Conservation (phyloP, 2,797 vertebrate genomes). For the Phoebastria nigripes region DNA sequence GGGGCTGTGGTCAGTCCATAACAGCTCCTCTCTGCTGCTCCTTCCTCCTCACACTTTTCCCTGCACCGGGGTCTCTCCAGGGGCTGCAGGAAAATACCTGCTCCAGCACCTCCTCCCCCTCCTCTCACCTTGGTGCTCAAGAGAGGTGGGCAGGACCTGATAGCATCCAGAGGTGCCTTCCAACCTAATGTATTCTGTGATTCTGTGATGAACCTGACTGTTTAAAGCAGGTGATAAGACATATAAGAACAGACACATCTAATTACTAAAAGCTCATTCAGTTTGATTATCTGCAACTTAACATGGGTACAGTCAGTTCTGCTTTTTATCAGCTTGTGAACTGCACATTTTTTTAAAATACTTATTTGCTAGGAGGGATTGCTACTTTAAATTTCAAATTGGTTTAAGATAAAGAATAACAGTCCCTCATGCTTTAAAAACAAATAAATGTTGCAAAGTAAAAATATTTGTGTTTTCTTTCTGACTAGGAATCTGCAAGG, state of each 20-base stretch:
- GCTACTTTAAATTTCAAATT: background rate
- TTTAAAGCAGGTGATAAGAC: background rate
- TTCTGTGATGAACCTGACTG: background rate
- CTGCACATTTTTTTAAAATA: background rate
- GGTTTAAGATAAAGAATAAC: background rate
- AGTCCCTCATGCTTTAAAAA: background rate
- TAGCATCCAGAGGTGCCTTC: background rate
- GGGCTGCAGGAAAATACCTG: background rate
- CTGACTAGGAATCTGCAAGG: background rate
- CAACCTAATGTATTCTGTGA: background rate
- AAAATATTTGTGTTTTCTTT: background rate
- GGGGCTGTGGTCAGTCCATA: background rate
- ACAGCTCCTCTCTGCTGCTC: background rate
- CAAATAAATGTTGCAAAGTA: background rate
- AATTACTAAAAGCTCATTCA: background rate
- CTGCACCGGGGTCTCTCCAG: background rate
- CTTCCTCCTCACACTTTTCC: background rate
- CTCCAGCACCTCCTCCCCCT: background rate
- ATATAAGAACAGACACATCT: background rate
- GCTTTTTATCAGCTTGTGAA: background rate
- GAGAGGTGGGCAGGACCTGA: background rate
- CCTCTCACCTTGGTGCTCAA: background rate
- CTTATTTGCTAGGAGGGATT: background rate
- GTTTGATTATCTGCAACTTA: background rate
- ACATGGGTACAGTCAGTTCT: background rate